Base-by-base conservation (phyloP, 2,113 vertebrate genomes). In the Barbus barbus region DNA sequence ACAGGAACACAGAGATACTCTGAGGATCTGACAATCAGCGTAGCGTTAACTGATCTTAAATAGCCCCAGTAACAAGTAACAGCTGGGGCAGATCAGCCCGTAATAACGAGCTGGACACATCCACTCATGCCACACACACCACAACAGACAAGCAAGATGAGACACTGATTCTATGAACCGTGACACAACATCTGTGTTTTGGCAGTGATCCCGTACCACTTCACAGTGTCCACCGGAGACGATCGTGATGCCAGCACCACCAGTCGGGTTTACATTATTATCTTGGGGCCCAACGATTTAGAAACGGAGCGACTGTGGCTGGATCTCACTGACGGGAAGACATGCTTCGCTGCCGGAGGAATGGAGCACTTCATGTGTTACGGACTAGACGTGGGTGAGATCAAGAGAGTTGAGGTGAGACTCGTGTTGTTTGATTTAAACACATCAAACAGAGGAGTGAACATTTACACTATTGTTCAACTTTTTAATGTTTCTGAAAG, bases 351-450 rank as follows among this genome's bases (percentile, higher is more conserved):
- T 51, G 92, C 95, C 0, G 96, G 95, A 78, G 95, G 94, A 0
- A 96, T 99, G 89, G 96, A 98, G 87, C 96, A 97, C 85, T 98
- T 99, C 93, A 95, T 95, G 0, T 94, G 96, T 0, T 96, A 95
- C 65, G 98, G 97, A 83, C 87, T 93, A 24, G 98, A 99, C 51
- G 97, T 98, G 20, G 96, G 96, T 53, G 89, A 96, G 90, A 95
- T 99, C 89, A 99, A 97, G 92, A 96, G 95, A 88, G 95, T 99
- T 83, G 97, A 99, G 96, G 98, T 98, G 89, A 92, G 91, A 22
- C 13, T 8, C 33, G n/a, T n/a, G n/a, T n/a, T n/a, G n/a, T n/a
- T n/a, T n/a, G n/a, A n/a, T n/a, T n/a, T n/a, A n/a, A n/a, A n/a
- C n/a, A n/a, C n/a, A n/a, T n/a, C n/a, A n/a, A n/a, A n/a, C n/a